These are phyloP conservation scores for Dermatemys mawii DNA, from an alignment of 2,113 vertebrate species.

Conservation along the genomic window DNA sequence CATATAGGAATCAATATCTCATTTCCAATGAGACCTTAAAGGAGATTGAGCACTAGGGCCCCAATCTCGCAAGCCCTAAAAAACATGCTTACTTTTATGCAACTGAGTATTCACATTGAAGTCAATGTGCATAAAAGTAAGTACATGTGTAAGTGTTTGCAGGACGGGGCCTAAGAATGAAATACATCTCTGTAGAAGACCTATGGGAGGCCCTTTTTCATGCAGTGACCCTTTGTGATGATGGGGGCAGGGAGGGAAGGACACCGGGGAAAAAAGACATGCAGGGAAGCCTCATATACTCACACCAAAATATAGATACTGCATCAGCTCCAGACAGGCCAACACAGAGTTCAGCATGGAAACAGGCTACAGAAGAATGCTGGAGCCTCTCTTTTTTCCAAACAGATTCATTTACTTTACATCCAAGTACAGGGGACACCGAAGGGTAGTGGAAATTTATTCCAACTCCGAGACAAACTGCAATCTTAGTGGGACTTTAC, in stretches of 20 bases:
- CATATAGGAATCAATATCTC: background rate
- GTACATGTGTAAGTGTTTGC: background rate
- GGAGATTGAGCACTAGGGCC: background rate
- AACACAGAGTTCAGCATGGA: background rate
- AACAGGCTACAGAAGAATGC: background rate
- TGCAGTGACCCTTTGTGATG: background rate
- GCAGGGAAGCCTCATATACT: accelerated
- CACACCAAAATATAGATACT: background rate
- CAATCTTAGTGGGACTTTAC: background rate
- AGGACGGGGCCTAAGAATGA: accelerated
- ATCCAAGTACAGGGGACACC: background rate
- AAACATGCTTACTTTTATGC: background rate
- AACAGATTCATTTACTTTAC: background rate
- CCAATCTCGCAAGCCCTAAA: background rate
- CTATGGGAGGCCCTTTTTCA: background rate
- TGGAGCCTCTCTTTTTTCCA: background rate
- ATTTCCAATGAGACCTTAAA: background rate
- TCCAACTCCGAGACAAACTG: background rate
- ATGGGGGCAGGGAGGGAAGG: background rate
- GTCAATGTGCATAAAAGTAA: background rate
- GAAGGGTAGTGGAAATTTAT: background rate
- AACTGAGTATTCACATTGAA: background rate
- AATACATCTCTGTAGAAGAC: background rate
- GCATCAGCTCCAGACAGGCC: background rate
- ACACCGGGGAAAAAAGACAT: background rate